Base-by-base conservation (phyloP, 2,113 vertebrate species). In the Marcusenius ussheri region DNA sequence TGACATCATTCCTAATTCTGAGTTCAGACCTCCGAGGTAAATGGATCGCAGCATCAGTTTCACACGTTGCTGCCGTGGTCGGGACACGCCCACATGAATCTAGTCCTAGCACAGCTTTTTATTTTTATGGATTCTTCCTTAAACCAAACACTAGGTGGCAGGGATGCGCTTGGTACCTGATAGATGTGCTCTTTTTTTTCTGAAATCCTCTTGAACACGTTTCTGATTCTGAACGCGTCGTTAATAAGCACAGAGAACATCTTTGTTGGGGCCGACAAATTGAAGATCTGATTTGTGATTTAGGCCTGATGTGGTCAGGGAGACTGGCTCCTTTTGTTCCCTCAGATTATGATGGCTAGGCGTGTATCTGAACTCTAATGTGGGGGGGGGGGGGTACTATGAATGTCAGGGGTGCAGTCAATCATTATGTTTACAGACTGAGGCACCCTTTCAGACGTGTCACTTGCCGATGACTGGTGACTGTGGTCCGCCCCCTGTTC, bases 131-230 rank as follows among this genome's bases (percentile, higher is more conserved):
- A 62, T 46, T 80, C 15, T 80, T 89, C 50, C 24, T 7, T 47
- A 62, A 45, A 74, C 27, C 15, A 45, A 53, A 80, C 89, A 88
- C 84, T 90, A 90, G 85, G 77, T 90, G 89, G 58, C 89, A 80
- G 89, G 46, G 87, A 50, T 80, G 62, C 27, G 66, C 89, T 77
- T 80, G 80, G 77, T 27, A 11, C 39, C 46, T 49, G 21, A 70
- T 19, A 47, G 31, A 17, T 53, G 85, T 19, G 45, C 39, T 46
- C 2, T 47, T 47, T 46, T 53, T 84, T 84, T 45, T 84, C 45
- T 46, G 21, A 47, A 39, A 24, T 47, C 83, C 39, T 84, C 83
- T 5, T 47, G 21, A 46, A 10, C 80, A 21, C 10, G 6, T 83
- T 45, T 83, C 4, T 45, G 19, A 45, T 45, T 83, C 77, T 45